These are phyloP conservation scores for Baccha elongata DNA, from an alignment of 2,888 invertebrate species.

Conservation along the genomic window DNA sequence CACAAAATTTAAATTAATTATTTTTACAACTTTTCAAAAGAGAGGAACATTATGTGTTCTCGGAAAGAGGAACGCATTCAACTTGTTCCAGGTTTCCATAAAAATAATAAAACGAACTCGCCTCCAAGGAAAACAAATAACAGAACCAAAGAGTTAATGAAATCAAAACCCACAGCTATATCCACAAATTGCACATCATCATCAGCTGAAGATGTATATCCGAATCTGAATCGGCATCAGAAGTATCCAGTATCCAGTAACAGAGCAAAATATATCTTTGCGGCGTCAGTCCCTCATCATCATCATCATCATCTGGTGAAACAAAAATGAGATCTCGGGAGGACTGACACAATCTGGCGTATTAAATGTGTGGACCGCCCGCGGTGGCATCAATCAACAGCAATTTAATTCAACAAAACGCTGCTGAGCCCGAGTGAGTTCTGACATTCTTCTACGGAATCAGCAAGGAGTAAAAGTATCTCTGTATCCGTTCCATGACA, in stretches of 20 bases:
- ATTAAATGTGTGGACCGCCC: constrained; percentile 76
- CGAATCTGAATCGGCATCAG: neutral
- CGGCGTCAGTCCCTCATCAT: constrained; percentile 42
- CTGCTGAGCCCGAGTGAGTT: constrained; percentile 27
- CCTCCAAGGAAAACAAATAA: constrained; percentile 35
- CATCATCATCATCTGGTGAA: constrained; percentile 38
- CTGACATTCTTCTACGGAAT: neutral
- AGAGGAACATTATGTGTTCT: neutral
- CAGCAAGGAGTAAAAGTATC: neutral
- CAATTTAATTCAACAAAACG: constrained; percentile 73
- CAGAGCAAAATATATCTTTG: constrained; percentile 32
- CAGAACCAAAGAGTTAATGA: constrained; percentile 60
- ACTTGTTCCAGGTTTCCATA: constrained; percentile 1
- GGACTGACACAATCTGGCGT: constrained; percentile 70
- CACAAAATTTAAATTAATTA: constrained; percentile 66
- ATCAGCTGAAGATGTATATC: constrained; percentile 25
- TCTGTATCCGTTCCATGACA: constrained; percentile 26
- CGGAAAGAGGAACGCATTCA: constrained; percentile 3
- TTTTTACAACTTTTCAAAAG: constrained; percentile 39
- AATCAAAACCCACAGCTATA: constrained; percentile 63
- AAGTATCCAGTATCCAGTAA: neutral
- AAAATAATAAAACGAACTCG: constrained; percentile 17
- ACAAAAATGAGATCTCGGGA: constrained; percentile 64
- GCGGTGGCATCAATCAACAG: constrained; percentile 77
- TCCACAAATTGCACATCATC: constrained; percentile 62